phyloP scores from a whole-genome alignment of 2,888 invertebrate genomes.

The Saturnia pavonia region DNA sequence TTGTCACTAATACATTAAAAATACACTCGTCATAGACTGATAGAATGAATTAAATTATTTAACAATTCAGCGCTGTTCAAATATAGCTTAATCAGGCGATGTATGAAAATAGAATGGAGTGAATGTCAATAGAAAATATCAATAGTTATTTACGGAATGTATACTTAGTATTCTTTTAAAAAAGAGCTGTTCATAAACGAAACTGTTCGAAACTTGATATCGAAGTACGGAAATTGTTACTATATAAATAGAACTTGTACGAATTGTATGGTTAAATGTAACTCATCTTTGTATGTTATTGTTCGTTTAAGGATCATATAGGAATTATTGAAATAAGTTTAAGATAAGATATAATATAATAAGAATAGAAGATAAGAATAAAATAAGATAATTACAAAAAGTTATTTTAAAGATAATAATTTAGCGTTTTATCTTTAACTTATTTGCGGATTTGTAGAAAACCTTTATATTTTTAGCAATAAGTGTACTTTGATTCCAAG shows the following conservation, averaged over 20 bases:
- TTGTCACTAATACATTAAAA: conserved; percentile 1
- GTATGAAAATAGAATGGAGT: conserved; percentile 13
- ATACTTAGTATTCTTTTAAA: neutral
- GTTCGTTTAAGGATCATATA: neutral
- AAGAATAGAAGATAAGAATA: neutral
- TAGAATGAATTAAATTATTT: neutral
- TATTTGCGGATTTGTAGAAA: neutral
- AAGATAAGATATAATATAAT: neutral
- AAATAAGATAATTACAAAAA: neutral
- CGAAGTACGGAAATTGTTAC: conserved; percentile 15
- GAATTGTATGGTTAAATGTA: neutral
- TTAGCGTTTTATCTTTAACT: neutral
- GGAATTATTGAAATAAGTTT: neutral
- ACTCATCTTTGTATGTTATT: neutral
- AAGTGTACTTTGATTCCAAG: neutral
- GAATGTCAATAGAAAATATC: conserved; percentile 14
- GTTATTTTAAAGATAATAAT: no score
- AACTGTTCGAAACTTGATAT: conserved; percentile 5
- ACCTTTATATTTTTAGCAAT: neutral
- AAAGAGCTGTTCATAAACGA: neutral
- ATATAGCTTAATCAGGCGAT: conserved; percentile 6
- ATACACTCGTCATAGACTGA: conserved; percentile 13
- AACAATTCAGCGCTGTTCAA: conserved; percentile 8
- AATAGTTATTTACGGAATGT: conserved; percentile 11
- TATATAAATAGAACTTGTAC: conserved; percentile 11